A percentile compares a stretch with the other conserved stretches of the same genome.
Conservation (phyloP, 2,888 invertebrate genomes). For the Metalampra italica region DNA sequence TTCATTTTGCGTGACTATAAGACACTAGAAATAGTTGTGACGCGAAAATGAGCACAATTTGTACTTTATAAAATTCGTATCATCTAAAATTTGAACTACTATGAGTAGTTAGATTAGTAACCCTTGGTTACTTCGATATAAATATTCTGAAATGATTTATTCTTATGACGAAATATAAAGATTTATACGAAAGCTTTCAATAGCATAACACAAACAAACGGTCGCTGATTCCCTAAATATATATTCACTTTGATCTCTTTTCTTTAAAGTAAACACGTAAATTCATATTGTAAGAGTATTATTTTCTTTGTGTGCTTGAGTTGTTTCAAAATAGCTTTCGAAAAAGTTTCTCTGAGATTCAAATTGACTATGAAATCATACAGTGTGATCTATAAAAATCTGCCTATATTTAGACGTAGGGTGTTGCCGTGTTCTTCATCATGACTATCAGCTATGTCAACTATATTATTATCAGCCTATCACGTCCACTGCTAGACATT, state of each 20-base stretch:
- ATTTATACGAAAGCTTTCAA: not conserved
- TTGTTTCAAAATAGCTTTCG: not conserved
- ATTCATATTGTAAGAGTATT: slow-evolving; percentile 1
- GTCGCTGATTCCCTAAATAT: not conserved
- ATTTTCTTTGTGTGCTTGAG: not conserved
- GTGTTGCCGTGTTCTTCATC: no score
- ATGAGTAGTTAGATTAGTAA: not conserved
- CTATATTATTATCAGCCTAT: no score
- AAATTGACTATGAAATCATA: no score
- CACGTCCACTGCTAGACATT: no score
- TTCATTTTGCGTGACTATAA: no score
- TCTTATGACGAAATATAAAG: not conserved
- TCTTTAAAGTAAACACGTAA: not conserved
- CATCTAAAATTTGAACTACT: no score
- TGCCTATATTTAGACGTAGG: no score
- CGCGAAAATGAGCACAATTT: no score
- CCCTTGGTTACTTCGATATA: not conserved
- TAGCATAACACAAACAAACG: not conserved
- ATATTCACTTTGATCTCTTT: not conserved
- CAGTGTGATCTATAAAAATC: no score
- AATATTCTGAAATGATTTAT: not conserved
- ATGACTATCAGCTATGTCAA: no score
- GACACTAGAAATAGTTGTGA: no score
- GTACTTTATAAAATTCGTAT: no score
- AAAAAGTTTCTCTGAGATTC: not conserved